Conservation (phyloP, 2,888 invertebrate genomes). For the Tiphia femorata region DNA sequence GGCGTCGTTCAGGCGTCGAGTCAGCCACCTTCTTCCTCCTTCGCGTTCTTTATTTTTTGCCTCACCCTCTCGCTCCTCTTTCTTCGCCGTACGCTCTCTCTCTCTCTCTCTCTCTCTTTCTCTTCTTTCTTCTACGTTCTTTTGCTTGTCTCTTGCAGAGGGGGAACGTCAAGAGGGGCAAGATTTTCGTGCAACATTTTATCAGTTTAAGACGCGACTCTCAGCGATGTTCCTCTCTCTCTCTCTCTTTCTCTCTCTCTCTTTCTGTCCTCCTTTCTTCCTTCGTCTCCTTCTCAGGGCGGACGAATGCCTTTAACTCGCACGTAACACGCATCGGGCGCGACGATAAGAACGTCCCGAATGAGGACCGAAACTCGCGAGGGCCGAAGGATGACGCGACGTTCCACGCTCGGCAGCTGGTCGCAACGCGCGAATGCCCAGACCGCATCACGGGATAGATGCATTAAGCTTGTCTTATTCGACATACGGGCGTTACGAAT, state of each 20-base stretch:
- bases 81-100: not conserved
- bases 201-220: too few species aligned
- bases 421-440: not conserved
- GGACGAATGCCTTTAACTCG: not conserved
- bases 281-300: constrained; percentile 2
- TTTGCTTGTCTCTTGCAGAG: too few species aligned
- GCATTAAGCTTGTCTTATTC: constrained; percentile 23
- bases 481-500: constrained; percentile 41
- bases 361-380: constrained; percentile 10
- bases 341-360: constrained; percentile 6
- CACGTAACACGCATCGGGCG: too few species aligned
- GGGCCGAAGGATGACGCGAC: not conserved
- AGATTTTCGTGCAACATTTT: too few species aligned
- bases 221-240: not conserved
- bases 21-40: not conserved
- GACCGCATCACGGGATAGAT: not conserved
- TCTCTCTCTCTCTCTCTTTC: not conserved
- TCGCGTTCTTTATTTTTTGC: not conserved
- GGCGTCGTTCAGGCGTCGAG: not conserved
- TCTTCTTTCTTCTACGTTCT: not conserved
- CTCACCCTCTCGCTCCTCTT: not conserved
- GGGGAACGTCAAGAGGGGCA: too few species aligned
- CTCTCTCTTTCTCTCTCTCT: not conserved
- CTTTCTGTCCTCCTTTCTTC: not conserved
- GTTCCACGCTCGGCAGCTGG: constrained; percentile 9